phyloP scores from a whole-genome alignment of 2,888 invertebrate species.

The Orchesella flavescens region DNA sequence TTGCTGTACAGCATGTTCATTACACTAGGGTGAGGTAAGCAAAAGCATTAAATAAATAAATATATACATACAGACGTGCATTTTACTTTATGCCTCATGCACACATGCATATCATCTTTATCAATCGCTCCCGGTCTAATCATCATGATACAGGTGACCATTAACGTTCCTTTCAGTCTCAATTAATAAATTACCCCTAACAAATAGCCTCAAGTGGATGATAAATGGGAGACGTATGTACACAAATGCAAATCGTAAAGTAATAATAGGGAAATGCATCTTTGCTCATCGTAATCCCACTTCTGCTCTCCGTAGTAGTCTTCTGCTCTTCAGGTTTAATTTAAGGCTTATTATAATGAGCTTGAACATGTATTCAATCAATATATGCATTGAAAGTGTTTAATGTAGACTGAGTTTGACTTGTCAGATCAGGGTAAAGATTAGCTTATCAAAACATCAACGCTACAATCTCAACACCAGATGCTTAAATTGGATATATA shows the following conservation, averaged over 20 bases:
- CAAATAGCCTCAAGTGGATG: constrained; percentile 52
- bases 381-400: not conserved
- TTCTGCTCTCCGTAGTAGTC: no score
- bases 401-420: constrained; percentile 7
- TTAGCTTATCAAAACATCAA: constrained; percentile 39
- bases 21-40: not conserved
- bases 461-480: not conserved
- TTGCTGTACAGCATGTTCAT: constrained; percentile 11
- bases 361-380: not conserved
- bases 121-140: constrained; percentile 33
- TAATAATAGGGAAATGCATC: no score
- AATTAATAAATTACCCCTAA: constrained; percentile 58
- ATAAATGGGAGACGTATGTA: constrained; percentile 19
- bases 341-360: no score
- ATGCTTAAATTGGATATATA: not conserved
- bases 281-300: no score
- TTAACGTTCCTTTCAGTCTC: constrained; percentile 42
- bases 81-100: not conserved
- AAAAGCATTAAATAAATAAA: not conserved
- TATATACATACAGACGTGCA: not conserved
- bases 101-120: constrained; percentile 13
- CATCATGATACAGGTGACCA: constrained; percentile 37
- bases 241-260: no score
- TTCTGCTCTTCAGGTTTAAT: no score
- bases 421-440: constrained; percentile 38